A percentile compares a stretch with the other conserved stretches of the same genome.
phyloP scores from a whole-genome alignment of 2,797 vertebrate species.

The Tokudaia tokunoshimensis region DNA sequence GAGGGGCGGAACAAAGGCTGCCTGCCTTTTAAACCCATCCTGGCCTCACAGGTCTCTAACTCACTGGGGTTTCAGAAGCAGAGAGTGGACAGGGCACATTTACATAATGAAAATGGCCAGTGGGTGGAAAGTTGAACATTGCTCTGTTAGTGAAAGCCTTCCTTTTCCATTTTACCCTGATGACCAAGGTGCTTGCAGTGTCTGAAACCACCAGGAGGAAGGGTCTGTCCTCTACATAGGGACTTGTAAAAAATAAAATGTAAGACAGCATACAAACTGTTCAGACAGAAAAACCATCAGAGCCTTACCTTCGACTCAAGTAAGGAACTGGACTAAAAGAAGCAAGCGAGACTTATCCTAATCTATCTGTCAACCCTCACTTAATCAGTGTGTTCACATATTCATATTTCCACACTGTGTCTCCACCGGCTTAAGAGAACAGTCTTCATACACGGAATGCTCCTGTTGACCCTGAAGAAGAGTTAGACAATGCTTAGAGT shows the following conservation, averaged over 20 bases:
- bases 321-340: not conserved
- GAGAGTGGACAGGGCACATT: not conserved
- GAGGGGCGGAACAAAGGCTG: not conserved
- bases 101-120: not conserved
- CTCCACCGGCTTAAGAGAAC: not conserved
- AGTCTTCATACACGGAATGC: rapidly evolving
- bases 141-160: not conserved
- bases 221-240: rapidly evolving
- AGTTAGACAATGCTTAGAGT: too few species aligned
- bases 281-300: not conserved
- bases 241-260: not conserved
- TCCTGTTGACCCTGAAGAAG: rapidly evolving
- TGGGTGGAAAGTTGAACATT: not conserved
- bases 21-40: not conserved
- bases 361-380: not conserved
- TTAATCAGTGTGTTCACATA: not conserved
- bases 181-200: not conserved
- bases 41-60: not conserved
- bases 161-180: slow-evolving; percentile 29
- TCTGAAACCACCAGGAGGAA: not conserved
- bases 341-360: not conserved
- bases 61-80: not conserved
- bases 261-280: rapidly evolving
- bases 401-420: rapidly evolving
- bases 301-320: not conserved